Base-by-base conservation (phyloP, 2,797 vertebrate genomes). In the Taenioides sp. region DNA sequence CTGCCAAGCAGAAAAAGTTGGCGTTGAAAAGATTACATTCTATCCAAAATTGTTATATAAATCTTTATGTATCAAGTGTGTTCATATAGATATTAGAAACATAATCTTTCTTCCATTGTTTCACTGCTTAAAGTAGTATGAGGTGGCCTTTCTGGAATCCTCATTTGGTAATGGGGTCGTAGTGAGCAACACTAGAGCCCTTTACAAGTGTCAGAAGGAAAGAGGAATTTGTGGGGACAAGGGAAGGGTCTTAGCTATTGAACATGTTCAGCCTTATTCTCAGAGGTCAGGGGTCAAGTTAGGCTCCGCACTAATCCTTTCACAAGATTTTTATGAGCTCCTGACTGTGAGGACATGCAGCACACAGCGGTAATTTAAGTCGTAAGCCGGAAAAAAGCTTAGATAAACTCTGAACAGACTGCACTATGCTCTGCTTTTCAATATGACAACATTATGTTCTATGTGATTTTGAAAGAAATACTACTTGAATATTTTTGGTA, bases 311-410 rank as follows among this genome's bases (percentile, higher is more conserved):
- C 75, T 92, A 92, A 92, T 93, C 91, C 86, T 61, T 72, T 81
- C 80, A 78, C 80, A 87, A 90, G 86, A 86, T 82, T 86, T 85
- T 91, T 88, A 90, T 90, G 83, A 84, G 80, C 83, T 87, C 78
- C 73, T 81, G 85, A 83, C 87, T 87, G 77, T 77, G 69, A 16
- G 63, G 81, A 76, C 76, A 81, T 68, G 72, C 83, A 70, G 72
- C 83, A 69, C 78, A 71, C 80, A 27, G 70, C 77, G 72, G 78
- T 74, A 72, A 68, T 84, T 81, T 40, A 75, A 78, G 76, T 76
- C 61, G 10, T 52, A 82, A 75, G 73, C 72, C 3, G 12, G 70
- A 72, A 47, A 65, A 67, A 84, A 80, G 72, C 76, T 65, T 65
- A 59, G 73, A 81, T 67, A 66, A 75, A 74, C 63, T 76, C 34